These are phyloP conservation scores for Eupsittula cactorum DNA, from an alignment of 2,113 vertebrate species.

Conservation along the genomic window DNA sequence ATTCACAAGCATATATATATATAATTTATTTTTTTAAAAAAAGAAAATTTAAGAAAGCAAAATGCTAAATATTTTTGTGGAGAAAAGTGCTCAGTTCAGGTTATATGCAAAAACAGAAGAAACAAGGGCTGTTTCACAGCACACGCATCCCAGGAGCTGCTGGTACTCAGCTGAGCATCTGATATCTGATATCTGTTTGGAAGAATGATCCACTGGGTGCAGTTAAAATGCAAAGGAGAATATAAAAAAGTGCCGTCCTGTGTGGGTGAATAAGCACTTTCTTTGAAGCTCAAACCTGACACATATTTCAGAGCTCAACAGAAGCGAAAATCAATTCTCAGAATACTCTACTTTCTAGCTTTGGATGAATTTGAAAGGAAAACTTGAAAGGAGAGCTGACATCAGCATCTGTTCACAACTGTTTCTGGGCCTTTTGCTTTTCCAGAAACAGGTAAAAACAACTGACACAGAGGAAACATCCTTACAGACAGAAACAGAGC, in stretches of 20 bases:
- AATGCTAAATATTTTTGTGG: not conserved
- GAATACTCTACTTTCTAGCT: not conserved
- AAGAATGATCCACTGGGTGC: not conserved
- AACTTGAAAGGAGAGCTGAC: constrained; percentile 16
- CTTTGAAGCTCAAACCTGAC: not conserved
- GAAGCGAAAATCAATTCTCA: constrained; percentile 33
- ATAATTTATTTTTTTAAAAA: too few species aligned
- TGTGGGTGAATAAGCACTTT: not conserved
- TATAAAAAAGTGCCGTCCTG: not conserved
- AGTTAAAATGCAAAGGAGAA: constrained; percentile 29
- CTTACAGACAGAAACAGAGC: not conserved
- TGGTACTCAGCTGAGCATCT: not conserved
- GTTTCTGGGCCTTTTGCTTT: not conserved
- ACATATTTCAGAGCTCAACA: constrained; percentile 12
- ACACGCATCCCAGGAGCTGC: not conserved
- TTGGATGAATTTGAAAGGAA: constrained; percentile 8
- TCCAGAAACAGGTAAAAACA: not conserved
- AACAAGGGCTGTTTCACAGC: not conserved
- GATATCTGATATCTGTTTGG: not conserved
- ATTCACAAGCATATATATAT: not conserved
- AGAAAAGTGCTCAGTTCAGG: not conserved
- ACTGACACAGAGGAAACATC: not conserved
- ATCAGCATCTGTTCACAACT: not conserved
- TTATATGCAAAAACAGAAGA: not conserved
- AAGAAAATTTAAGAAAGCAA: not conserved